Evolutionary conservation across 2,888 invertebrate species (phyloP).

Genomic region (Volucella inflata): DNA sequence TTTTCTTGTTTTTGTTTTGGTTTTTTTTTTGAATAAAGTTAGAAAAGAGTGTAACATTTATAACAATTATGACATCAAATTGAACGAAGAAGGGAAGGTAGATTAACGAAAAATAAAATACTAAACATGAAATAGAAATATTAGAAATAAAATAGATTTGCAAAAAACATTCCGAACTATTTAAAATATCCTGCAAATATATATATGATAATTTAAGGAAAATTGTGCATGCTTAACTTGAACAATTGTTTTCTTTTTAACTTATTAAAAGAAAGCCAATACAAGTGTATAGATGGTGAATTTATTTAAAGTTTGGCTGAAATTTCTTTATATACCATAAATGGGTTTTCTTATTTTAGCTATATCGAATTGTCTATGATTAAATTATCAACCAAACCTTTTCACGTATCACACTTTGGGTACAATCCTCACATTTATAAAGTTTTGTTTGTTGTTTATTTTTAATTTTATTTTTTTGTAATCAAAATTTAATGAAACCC

Average conservation of each 20-base stretch:
- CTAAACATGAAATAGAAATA: conserved; percentile 54
- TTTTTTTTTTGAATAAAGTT: not conserved
- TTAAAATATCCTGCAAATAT: conserved; percentile 58
- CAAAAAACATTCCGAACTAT: conserved; percentile 74
- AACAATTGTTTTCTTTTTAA: conserved; percentile 52
- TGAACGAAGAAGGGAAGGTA: conserved; percentile 47
- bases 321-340: conserved; percentile 13
- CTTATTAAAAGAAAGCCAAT: conserved; percentile 45
- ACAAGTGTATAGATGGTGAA: conserved; percentile 37
- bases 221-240: conserved; percentile 70
- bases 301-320: conserved; percentile 40
- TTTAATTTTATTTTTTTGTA: conserved; percentile 21
- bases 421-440: conserved; percentile 43
- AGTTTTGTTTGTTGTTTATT: conserved; percentile 6
- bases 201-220: conserved; percentile 44
- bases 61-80: conserved; percentile 57
- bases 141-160: conserved; percentile 56
- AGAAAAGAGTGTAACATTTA: conserved; percentile 45
- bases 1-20: not conserved
- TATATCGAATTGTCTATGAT: conserved; percentile 17
- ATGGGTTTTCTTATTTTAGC: not conserved
- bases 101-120: conserved; percentile 57
- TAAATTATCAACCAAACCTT: conserved; percentile 33
- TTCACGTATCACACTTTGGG: conserved; percentile 6
- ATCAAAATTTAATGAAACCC: conserved; percentile 57